Base-by-base conservation (phyloP, 2,113 vertebrate species). In the Labeo rohita region DNA sequence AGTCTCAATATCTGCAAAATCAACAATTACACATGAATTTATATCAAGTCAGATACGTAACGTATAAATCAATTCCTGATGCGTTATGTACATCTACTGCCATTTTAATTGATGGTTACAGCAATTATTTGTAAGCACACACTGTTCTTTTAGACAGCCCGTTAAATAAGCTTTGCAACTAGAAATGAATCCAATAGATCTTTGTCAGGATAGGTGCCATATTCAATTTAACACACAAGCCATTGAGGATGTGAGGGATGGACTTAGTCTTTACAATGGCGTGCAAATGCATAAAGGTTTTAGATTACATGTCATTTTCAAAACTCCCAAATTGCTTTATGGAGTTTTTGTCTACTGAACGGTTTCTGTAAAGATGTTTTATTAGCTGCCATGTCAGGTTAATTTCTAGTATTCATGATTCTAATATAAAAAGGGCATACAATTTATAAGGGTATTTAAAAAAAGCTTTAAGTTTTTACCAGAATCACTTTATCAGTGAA, bases 1-100 rank as follows among this genome's bases (percentile, higher is more conserved):
- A 34, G 97, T 99, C 93, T 99, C 98, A 90, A 98, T 97, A 96
- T 99, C 98, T 99, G 92, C 89, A 83, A 47, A 63, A 43, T 39
- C 43, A 13, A 36, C 5, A 16, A 23, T 54, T 10, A 54, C 47
- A 49, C 72, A 2, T 23, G 43, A 6, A 21, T 21, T 18, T 4
- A 72, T 43, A 21, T 43, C 3, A 43, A 45, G 4, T 45, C 45
- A 75, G n/a, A n/a, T 13, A 74, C 9, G 23, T 23, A n/a, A 21
- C 56, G 0, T 23, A 49, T 3, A 75, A 75, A 75, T 23, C 10
- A 15, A 23, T 23, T 49, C 5, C 49, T 49, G 3, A 15, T 13
- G 73, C 2, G 9, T 47, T 73, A 45, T 3, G 70, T 49, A 28
- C 10, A 74, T 49, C 11, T 23, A 13, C 73, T 23, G 45, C 11